Evolutionary conservation across 1,140 invertebrate genomes (phyloP).

Genomic region (Triops cancriformis): DNA sequence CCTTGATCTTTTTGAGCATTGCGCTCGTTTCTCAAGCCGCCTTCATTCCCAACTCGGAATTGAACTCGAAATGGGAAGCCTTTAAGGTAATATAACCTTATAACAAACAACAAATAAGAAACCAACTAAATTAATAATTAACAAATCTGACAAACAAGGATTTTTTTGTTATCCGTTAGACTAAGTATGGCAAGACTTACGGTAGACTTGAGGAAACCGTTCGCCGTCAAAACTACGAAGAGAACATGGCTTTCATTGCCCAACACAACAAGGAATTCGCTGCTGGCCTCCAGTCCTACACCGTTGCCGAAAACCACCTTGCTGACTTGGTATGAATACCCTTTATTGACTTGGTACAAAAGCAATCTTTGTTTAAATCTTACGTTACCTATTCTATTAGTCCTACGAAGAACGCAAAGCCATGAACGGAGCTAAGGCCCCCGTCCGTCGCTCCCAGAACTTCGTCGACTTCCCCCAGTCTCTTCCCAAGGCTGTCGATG

Average conservation of each 20-base stretch:
- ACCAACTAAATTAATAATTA: too few species aligned
- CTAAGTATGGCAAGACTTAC: slow-evolving; percentile 47
- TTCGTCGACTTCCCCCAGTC: background rate
- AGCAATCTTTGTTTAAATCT: background rate
- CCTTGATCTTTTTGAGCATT: background rate
- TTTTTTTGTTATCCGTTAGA: slow-evolving; percentile 35
- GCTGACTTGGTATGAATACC: slow-evolving; percentile 48
- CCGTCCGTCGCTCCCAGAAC: background rate
- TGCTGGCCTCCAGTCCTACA: slow-evolving; percentile 50
- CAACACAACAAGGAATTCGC: slow-evolving; percentile 52
- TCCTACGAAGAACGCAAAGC: slow-evolving; percentile 6
- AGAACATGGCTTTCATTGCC: slow-evolving; percentile 48
- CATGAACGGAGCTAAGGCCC: background rate
- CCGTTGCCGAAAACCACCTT: slow-evolving; percentile 53
- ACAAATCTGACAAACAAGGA: background rate
- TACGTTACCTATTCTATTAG: background rate
- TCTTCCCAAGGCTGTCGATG: background rate
- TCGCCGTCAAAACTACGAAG: slow-evolving; percentile 46
- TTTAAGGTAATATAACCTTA: background rate
- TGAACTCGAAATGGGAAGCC: slow-evolving; percentile 2
- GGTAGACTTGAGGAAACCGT: slow-evolving; percentile 38
- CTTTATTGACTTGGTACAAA: background rate
- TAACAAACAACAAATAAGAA: too few species aligned
- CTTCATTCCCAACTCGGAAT: slow-evolving; percentile 7
- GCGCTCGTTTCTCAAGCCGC: background rate